Percentiles rank a stretch among this genome's conserved stretches.
Evolutionary conservation across 2,888 invertebrate genomes (phyloP).

Genomic region (Caenorhabditis plicata): DNA sequence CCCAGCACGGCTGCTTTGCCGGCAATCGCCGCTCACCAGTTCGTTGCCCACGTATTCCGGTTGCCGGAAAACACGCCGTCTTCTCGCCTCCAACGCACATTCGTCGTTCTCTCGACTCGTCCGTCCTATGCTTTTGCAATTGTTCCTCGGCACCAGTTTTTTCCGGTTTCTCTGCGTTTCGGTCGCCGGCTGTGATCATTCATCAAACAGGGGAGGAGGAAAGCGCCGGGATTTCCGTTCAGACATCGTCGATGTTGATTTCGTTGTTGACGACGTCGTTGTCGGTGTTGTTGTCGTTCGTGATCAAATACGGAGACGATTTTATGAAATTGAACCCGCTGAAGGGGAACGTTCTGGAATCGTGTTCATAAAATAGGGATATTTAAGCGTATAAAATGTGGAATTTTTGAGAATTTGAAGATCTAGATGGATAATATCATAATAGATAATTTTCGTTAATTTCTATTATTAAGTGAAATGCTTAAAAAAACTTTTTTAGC

Average conservation of each 20-base stretch:
- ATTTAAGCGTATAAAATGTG: too few species aligned
- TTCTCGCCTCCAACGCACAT: background rate
- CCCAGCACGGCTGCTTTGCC: background rate
- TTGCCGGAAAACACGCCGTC: background rate
- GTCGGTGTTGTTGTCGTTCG: too few species aligned
- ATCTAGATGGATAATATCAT: too few species aligned
- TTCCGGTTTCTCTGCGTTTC: background rate
- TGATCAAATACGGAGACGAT: too few species aligned
- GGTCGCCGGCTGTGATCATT: background rate
- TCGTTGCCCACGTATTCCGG: background rate
- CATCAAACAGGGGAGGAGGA: background rate
- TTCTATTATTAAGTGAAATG: too few species aligned
- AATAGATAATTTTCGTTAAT: too few species aligned
- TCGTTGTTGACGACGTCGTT: too few species aligned
- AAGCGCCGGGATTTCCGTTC: background rate
- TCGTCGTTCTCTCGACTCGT: background rate
- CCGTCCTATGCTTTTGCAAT: background rate
- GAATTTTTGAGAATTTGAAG: too few species aligned
- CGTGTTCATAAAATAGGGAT: too few species aligned
- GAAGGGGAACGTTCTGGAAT: too few species aligned
- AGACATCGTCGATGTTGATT: background rate
- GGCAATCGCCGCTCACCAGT: background rate
- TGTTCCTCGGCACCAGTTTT: background rate
- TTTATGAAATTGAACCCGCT: too few species aligned
- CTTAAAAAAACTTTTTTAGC: too few species aligned